Evolutionary conservation across 2,888 invertebrate genomes (phyloP).

Genomic region (Horisme vitalbata): DNA sequence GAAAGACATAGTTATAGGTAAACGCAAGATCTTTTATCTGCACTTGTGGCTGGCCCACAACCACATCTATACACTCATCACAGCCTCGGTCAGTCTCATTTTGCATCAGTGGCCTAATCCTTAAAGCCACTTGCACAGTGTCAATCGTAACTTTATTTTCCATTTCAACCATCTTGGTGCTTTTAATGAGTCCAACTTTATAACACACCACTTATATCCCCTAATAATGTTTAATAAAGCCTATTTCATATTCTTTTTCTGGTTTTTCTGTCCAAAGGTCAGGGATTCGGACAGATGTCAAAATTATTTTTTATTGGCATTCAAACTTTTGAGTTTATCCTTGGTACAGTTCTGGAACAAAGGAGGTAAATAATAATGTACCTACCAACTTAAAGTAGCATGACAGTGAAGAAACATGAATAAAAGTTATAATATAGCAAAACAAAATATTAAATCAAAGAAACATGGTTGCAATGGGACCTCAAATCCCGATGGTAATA

Average conservation of each 20-base stretch:
- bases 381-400: background rate
- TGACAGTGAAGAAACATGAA: background rate
- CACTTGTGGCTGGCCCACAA: conserved; percentile 86
- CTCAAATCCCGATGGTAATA: too few species aligned
- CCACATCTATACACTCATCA: conserved; percentile 86
- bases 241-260: conserved; percentile 39
- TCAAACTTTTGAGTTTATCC: conserved; percentile 26
- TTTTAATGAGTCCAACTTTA: conserved; percentile 16
- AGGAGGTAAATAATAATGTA: conserved; percentile 13
- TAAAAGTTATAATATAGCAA: background rate
- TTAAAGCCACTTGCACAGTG: conserved; percentile 90
- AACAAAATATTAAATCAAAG: too few species aligned
- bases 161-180: conserved; percentile 61
- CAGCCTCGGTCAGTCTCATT: conserved; percentile 90
- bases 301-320: conserved; percentile 38
- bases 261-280: conserved; percentile 38
- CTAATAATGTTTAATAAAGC: conserved; percentile 22
- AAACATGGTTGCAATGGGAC: too few species aligned
- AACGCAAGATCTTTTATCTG: conserved; percentile 88
- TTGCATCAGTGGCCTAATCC: conserved; percentile 90
- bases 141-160: conserved; percentile 65
- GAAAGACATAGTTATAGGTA: conserved; percentile 93
- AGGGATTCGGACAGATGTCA: conserved; percentile 39
- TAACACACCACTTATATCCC: conserved; percentile 31
- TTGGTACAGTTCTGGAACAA: conserved; percentile 39